phyloP scores from a whole-genome alignment of 64 coral and sea anemone genomes.

The Stichodactyla helianthus region DNA sequence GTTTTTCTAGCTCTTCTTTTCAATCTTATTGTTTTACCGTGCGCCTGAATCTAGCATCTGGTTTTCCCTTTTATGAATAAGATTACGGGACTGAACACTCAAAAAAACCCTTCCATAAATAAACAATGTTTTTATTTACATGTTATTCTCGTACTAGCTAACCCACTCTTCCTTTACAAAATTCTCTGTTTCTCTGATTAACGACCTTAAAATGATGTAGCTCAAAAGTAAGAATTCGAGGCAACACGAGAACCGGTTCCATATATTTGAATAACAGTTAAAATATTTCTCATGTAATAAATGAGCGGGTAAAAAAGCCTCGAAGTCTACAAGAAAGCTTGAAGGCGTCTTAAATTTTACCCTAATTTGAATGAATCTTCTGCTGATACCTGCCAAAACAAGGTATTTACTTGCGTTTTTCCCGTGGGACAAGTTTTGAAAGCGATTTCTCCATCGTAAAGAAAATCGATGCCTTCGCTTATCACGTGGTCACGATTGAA shows the following conservation, averaged over 20 bases:
- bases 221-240: too few relatives aligned
- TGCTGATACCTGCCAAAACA: background rate
- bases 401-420: background rate
- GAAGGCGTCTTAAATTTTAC: background rate
- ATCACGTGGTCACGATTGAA: background rate
- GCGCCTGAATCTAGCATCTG: too few relatives aligned
- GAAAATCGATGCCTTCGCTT: background rate
- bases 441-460: background rate
- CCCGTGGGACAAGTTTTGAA: background rate
- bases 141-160: background rate
- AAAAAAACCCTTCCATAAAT: background rate
- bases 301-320: background rate
- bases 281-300: background rate
- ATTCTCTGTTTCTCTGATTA: background rate
- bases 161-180: constrained; percentile 3
- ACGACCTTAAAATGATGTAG: background rate
- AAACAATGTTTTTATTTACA: constrained; percentile 18
- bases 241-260: background rate
- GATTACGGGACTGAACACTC: too few relatives aligned
- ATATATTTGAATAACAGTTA: background rate
- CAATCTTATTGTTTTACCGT: too few relatives aligned
- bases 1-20: too few relatives aligned
- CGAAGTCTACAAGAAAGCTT: background rate
- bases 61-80: too few relatives aligned
- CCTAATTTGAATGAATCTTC: background rate